phyloP scores from a whole-genome alignment of 1,140 invertebrate species.

The Teleogryllus occipitalis region DNA sequence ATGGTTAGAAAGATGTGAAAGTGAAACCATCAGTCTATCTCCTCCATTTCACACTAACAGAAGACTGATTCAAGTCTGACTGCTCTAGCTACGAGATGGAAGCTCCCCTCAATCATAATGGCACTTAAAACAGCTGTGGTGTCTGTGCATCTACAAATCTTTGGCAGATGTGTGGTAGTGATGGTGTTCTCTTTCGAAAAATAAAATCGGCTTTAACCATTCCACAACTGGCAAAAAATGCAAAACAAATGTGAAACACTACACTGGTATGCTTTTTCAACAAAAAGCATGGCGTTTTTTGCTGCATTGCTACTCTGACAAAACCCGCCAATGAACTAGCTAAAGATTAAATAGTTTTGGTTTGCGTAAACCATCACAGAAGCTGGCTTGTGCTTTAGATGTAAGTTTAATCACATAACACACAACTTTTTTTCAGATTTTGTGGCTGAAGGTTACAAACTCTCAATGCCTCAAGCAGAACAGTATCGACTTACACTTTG shows the following conservation, averaged over 20 bases:
- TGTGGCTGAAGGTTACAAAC: slow-evolving; percentile 8
- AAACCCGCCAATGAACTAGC: slow-evolving; percentile 11
- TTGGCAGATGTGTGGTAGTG: slow-evolving; percentile 13
- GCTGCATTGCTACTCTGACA: not conserved
- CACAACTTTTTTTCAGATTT: slow-evolving; percentile 16
- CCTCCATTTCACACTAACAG: slow-evolving; percentile 9
- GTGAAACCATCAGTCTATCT: slow-evolving; percentile 15
- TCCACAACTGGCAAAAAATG: slow-evolving; percentile 11
- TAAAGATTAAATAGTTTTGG: slow-evolving; percentile 14
- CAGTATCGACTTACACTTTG: not conserved
- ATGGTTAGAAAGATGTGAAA: slow-evolving; percentile 14
- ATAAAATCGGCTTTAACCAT: not conserved
- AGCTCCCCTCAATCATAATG: slow-evolving; percentile 20
- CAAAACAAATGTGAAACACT: not conserved
- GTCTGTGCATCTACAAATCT: not conserved
- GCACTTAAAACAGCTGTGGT: slow-evolving; percentile 20
- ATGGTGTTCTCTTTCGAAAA: not conserved
- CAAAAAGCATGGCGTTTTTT: not conserved
- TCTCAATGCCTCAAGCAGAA: slow-evolving; percentile 13
- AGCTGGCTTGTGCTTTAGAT: slow-evolving; percentile 21
- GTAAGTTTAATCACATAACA: slow-evolving; percentile 4
- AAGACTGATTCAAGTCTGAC: not conserved
- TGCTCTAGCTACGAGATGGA: slow-evolving; percentile 11
- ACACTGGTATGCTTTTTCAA: slow-evolving; percentile 7
- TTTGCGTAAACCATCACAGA: slow-evolving; percentile 23